Evolutionary conservation across 1,140 invertebrate species (phyloP), one percentile per base, ranked within the genome.

Genomic region (Sycophila sp.): DNA sequence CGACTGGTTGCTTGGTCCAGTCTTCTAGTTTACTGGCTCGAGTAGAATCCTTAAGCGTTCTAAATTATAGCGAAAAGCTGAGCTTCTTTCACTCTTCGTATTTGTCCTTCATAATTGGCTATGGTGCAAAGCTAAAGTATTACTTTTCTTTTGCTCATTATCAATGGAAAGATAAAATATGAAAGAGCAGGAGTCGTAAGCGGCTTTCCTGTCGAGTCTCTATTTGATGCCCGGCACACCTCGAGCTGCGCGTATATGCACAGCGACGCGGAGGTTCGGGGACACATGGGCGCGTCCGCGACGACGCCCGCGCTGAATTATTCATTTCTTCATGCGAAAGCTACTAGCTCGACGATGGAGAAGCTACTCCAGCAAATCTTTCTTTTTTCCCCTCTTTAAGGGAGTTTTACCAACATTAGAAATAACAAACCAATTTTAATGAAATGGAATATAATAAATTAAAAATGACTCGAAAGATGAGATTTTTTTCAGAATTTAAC

Each of bases 261-360:
- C 55, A 58, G 24, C 56, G 22, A 34, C 74, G 74, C 73, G 70
- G 53, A 38, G 40, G 26, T 68, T 66, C 47, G 71, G 79, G 75
- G n/a, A n/a, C 79, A 79, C 78, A 81, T 85, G 81, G 83, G 83
- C 72, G 83, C 82, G 83, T 83, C 81, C 80, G 78, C 82, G 80
- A 82, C 81, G 80, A 70, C 74, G 71, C 73, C 65, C 73, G 77
- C 76, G 38, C 73, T 84, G 81, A 84, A 85, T 85, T 80, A 85
- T 84, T 84, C 81, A 85, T 84, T n/a, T n/a, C 75, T 72, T 65
- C 66, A 45, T 24, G 19, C 26, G 42, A 47, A 5, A 45, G 42
- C n/a, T 22, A 5, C 42, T 45, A 47, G 42, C 42, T 47, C 42
- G 19, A 47, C 42, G 42, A 17, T 17, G 40, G 42, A 22, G 19